These are phyloP conservation scores for Sebastes oblongus DNA, from an alignment of 2,797 vertebrate genomes.

Conservation along the genomic window DNA sequence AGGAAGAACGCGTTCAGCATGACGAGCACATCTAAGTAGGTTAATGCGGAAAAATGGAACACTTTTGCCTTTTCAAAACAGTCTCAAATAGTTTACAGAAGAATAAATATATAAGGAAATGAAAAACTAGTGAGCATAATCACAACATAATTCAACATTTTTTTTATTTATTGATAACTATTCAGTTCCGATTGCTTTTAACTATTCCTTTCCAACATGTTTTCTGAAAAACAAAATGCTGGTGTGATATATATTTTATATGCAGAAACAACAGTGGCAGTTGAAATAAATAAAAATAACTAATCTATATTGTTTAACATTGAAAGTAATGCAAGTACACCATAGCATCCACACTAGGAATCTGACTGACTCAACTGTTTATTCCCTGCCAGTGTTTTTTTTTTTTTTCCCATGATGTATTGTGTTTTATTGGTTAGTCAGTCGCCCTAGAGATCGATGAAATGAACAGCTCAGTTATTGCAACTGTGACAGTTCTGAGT, in stretches of 20 bases:
- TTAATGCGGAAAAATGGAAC: background rate
- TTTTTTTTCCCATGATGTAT: background rate
- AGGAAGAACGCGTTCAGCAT: background rate
- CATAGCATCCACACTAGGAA: background rate
- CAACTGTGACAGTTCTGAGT: background rate
- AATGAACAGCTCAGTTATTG: slow-evolving; percentile 5
- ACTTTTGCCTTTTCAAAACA: background rate
- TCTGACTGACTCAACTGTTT: background rate
- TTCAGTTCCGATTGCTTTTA: background rate
- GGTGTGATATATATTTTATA: background rate
- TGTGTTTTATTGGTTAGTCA: background rate
- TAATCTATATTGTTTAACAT: background rate
- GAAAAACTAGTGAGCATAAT: background rate
- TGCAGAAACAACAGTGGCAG: background rate
- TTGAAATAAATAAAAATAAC: background rate
- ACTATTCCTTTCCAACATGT: background rate
- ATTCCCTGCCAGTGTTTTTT: background rate
- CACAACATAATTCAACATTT: background rate
- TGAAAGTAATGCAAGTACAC: background rate
- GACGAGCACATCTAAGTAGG: background rate
- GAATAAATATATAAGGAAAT: background rate
- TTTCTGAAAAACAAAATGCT: no score
- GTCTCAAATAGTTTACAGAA: background rate
- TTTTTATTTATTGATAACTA: background rate
- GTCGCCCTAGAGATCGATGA: slow-evolving; percentile 13